These are phyloP conservation scores for Lichenostomus cassidix DNA, from an alignment of 2,113 vertebrate species.

Conservation along the genomic window DNA sequence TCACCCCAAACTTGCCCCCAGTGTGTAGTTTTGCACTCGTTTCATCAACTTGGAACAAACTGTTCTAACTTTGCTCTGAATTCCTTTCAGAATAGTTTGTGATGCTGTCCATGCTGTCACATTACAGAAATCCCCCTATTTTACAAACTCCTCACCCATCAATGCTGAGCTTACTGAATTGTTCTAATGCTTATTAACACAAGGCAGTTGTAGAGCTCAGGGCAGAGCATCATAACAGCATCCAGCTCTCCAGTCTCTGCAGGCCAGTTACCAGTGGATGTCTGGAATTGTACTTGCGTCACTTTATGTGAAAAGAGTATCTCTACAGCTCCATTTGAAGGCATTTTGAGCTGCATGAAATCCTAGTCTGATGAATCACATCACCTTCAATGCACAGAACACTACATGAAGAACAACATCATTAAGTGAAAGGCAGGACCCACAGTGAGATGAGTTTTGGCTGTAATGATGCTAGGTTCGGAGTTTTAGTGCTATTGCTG, in stretches of 20 bases:
- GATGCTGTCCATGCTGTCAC: background rate
- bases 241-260: background rate
- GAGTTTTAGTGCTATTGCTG: background rate
- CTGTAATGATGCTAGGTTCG: background rate
- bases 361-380: background rate
- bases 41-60: background rate
- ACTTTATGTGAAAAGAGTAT: fast-evolving
- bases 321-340: background rate
- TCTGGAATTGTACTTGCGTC: background rate
- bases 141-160: background rate
- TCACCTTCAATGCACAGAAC: background rate
- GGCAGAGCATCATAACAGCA: fast-evolving
- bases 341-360: background rate
- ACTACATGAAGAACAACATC: background rate
- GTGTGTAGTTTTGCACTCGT: background rate
- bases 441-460: background rate
- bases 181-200: background rate
- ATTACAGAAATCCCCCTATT: background rate
- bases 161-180: fast-evolving
- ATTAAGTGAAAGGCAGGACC: background rate
- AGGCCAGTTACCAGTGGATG: background rate
- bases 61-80: background rate
- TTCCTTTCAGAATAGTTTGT: background rate
- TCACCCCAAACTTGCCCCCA: background rate
- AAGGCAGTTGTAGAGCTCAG: background rate